Evolutionary conservation across 2,888 invertebrate species (phyloP).

Genomic region (Rhabditoides inermis): DNA sequence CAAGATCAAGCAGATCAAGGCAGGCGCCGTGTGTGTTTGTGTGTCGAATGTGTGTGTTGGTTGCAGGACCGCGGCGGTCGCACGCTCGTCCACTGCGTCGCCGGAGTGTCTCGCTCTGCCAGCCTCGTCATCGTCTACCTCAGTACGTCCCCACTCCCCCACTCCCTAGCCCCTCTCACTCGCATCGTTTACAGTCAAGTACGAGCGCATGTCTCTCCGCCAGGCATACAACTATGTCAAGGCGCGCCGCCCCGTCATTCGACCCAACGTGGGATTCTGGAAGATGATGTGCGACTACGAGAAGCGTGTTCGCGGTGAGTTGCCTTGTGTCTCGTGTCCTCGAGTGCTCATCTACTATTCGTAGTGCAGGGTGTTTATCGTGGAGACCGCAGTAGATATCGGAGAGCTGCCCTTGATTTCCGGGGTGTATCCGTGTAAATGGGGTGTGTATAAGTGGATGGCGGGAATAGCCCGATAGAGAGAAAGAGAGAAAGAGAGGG

Average conservation of each 20-base stretch:
- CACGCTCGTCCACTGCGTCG: conserved; percentile 78
- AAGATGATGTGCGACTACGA: conserved; percentile 79
- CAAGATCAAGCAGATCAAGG: conserved; percentile 45
- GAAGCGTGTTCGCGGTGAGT: conserved; percentile 36
- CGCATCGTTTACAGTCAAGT: too few species aligned
- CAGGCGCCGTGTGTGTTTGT: too few species aligned
- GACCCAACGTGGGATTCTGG: conserved; percentile 84
- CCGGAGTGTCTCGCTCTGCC: conserved; percentile 79
- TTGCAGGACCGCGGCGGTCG: conserved; percentile 59
- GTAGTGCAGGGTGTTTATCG: too few species aligned
- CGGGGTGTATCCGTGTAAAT: neutral
- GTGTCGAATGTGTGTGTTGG: neutral
- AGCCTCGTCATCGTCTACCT: conserved; percentile 77
- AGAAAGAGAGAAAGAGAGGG: too few species aligned
- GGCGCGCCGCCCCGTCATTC: conserved; percentile 68
- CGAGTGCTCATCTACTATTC: too few species aligned
- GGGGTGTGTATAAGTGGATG: neutral
- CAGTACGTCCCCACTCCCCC: too few species aligned
- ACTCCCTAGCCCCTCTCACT: too few species aligned
- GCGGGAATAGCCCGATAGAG: too few species aligned
- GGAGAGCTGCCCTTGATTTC: too few species aligned
- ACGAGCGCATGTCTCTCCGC: conserved; percentile 68
- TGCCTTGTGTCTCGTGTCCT: too few species aligned
- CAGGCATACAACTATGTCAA: conserved; percentile 53
- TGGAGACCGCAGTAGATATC: too few species aligned